A percentile compares a stretch with the other conserved stretches of the same genome.
Evolutionary conservation across 2,888 invertebrate species (phyloP).

Genomic region (Hofmannophila pseudospretella): DNA sequence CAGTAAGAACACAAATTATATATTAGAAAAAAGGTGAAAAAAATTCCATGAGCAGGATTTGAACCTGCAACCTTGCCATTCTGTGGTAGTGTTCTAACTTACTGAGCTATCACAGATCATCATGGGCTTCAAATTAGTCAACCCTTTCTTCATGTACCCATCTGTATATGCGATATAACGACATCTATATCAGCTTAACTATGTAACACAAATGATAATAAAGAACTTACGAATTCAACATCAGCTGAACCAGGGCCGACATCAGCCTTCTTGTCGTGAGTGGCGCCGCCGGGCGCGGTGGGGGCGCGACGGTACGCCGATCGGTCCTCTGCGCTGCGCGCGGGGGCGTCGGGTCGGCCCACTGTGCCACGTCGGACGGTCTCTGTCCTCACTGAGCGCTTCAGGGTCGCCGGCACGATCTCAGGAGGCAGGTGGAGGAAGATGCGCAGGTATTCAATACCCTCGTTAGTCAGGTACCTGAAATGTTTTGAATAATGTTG

Average conservation of each 20-base stretch:
- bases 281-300: conserved; percentile 72
- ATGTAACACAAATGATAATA: no score
- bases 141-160: no score
- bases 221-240: conserved; percentile 87
- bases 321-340: conserved; percentile 89
- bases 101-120: no score
- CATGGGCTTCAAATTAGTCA: no score
- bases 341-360: conserved; percentile 82
- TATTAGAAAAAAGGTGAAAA: no score
- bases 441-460: conserved; percentile 96
- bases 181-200: no score
- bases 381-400: conserved; percentile 92
- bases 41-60: no score
- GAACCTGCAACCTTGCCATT: no score
- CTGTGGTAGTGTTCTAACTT: no score
- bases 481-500: conserved; percentile 11
- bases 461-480: conserved; percentile 97
- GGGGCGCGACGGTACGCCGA: conserved; percentile 89
- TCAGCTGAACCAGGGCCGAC: conserved; percentile 96
- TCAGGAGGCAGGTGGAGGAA: conserved; percentile 98
- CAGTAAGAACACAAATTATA: no score
- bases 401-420: conserved; percentile 98
- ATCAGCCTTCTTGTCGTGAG: conserved; percentile 96
- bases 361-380: conserved; percentile 87
- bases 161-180: no score